Evolutionary conservation across 2,113 vertebrate genomes (phyloP).

Genomic region (Kryptolebias marmoratus): DNA sequence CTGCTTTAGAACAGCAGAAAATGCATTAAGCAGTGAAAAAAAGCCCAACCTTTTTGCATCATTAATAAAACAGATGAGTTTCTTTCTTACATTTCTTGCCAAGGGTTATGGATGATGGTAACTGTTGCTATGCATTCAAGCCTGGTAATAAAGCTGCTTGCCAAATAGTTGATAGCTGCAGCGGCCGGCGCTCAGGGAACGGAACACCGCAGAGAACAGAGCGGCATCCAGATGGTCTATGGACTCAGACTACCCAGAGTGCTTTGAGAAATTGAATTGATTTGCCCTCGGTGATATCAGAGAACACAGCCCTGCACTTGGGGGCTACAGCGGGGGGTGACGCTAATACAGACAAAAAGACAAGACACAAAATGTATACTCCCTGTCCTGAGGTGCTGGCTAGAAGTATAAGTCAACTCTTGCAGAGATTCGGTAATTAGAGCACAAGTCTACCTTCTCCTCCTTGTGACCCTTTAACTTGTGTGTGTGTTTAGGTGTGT

Average conservation of each 20-base stretch:
- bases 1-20: slow-evolving; percentile 6
- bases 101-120: slow-evolving; percentile 52
- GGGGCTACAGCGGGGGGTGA: slow-evolving; percentile 29
- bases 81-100: slow-evolving; percentile 30
- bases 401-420: slow-evolving; percentile 49
- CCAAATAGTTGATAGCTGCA: slow-evolving; percentile 65
- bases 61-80: slow-evolving; percentile 22
- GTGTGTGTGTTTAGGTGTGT: slow-evolving; percentile 12
- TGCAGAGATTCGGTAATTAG: slow-evolving; percentile 64
- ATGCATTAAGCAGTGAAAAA: not conserved
- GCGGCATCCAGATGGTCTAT: slow-evolving; percentile 69
- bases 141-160: slow-evolving; percentile 40
- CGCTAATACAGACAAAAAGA: slow-evolving; percentile 53
- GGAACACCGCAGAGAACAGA: slow-evolving; percentile 58
- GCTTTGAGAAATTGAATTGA: slow-evolving; percentile 76
- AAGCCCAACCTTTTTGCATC: slow-evolving; percentile 6
- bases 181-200: slow-evolving; percentile 50
- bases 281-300: slow-evolving; percentile 67
- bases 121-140: slow-evolving; percentile 60
- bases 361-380: slow-evolving; percentile 41
- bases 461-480: slow-evolving; percentile 63
- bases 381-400: slow-evolving; percentile 42
- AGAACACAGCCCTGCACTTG: slow-evolving; percentile 44
- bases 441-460: slow-evolving; percentile 58
- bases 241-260: slow-evolving; percentile 65